Percentiles rank a stretch among this genome's conserved stretches.
Conservation (phyloP, 2,797 vertebrate genomes). For the Pempheris klunzingeri region DNA sequence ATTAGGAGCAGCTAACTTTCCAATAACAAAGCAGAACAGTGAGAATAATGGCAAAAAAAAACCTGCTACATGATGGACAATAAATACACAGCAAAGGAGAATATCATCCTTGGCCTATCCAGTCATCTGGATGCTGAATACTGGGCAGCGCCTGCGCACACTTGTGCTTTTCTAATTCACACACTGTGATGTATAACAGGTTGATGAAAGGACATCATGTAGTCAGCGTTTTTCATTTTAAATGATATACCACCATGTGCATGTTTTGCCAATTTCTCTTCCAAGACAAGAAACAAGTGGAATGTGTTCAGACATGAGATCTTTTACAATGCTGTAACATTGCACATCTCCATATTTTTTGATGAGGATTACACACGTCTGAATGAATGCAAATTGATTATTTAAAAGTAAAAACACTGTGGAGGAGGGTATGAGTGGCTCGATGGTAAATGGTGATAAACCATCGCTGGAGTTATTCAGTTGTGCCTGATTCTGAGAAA, state of each 20-base stretch:
- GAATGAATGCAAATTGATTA: background rate
- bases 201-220: background rate
- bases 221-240: slow-evolving; percentile 5
- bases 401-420: background rate
- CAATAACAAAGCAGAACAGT: background rate
- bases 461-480: background rate
- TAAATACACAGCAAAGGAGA: background rate
- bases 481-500: background rate
- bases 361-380: background rate
- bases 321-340: background rate
- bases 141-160: background rate
- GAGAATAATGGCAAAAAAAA: background rate
- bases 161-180: background rate
- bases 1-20: background rate
- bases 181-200: background rate
- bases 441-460: background rate
- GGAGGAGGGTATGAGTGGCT: background rate
- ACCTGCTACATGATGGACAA: slow-evolving; percentile 2
- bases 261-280: background rate
- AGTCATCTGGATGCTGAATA: slow-evolving; percentile 8
- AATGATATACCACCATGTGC: background rate
- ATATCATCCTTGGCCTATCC: background rate
- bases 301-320: background rate
- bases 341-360: background rate
- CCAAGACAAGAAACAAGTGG: background rate